phyloP scores from a whole-genome alignment of 2,113 vertebrate species.

The Saguinus midas region DNA sequence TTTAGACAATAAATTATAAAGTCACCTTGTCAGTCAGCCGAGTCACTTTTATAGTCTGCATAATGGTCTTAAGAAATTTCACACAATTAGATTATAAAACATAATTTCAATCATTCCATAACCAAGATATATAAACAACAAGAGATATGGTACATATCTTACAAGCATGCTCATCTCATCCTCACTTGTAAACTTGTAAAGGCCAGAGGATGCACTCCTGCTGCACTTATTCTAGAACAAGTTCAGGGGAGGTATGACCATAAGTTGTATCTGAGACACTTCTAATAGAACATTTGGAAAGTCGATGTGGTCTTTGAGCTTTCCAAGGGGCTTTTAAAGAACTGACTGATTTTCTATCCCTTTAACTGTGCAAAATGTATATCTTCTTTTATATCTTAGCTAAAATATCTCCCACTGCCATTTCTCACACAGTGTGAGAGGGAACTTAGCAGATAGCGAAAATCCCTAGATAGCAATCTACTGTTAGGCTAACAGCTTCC shows the following conservation, averaged over 20 bases:
- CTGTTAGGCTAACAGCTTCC: neutral
- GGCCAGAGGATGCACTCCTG: neutral
- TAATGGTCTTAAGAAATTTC: neutral
- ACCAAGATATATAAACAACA: neutral
- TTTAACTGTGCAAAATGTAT: neutral
- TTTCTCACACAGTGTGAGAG: slow-evolving; percentile 13
- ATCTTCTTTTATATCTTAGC: neutral
- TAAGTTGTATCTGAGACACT: neutral
- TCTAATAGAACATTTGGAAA: neutral
- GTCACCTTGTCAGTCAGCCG: neutral
- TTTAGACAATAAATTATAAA: neutral
- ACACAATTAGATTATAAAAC: neutral
- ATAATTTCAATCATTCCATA: neutral
- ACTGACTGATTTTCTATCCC: neutral
- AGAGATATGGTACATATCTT: neutral
- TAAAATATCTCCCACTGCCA: slow-evolving; percentile 25
- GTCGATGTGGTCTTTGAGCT: neutral
- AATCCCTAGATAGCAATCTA: slow-evolving; percentile 43
- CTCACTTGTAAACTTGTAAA: neutral
- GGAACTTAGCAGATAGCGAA: neutral
- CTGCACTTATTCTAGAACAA: neutral
- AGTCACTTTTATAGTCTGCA: neutral
- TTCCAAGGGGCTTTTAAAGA: neutral
- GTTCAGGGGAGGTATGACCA: rapidly evolving
- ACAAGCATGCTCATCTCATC: neutral